Base-by-base conservation (phyloP, 2,888 invertebrate genomes). In the Sympetrum striolatum region DNA sequence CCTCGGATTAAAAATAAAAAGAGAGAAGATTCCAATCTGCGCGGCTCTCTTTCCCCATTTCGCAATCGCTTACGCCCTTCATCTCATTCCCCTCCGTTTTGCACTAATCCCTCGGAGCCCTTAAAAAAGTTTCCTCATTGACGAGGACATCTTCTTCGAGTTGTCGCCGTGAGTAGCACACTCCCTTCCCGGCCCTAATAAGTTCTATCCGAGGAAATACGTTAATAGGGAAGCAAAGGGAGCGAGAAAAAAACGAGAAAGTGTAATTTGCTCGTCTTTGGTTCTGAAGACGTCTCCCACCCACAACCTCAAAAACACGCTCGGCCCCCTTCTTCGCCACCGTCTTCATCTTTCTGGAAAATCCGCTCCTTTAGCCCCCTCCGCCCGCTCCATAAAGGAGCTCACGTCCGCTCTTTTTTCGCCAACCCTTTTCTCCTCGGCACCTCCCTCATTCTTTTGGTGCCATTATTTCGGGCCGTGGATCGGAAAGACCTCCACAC, bases 131-230 rank as follows among this genome's bases (percentile, higher is more conserved):
- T 86, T 37, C 86, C 35, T 60, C 86, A 86, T 86, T 64, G 86
- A 86, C 60, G 82, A 82, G 31, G 53, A 53, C 31, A 53, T 31
- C 82, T 48, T 82, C 31, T 82, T 82, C 53, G 82, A 82, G 82
- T 44, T 4, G 81, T 82, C 48, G 53, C 53, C 82, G 18, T 86
- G 18, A 48, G 81, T 44, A 15, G 81, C 73, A 73, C 73, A 12
- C 58, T 58, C 39, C 22, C 2, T 15, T 8, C 81, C 25, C 86
- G 10, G 64, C 60, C 60, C 86, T 86, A 86, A 86, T 86, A 86
- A 86, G 86, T 86, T 86, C 86, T 86, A 64, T 86, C 86, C 86
- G 60, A 60, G 86, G 86, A 86, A 60, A 86, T 60, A 37, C 86
- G 37, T 60, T 86, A 60, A 60, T 86, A 60, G 37, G 86, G 35